Evolutionary conservation across 2,888 invertebrate species (phyloP), one percentile per base, ranked within the genome.

Genomic region (Carterocephalus palaemon): DNA sequence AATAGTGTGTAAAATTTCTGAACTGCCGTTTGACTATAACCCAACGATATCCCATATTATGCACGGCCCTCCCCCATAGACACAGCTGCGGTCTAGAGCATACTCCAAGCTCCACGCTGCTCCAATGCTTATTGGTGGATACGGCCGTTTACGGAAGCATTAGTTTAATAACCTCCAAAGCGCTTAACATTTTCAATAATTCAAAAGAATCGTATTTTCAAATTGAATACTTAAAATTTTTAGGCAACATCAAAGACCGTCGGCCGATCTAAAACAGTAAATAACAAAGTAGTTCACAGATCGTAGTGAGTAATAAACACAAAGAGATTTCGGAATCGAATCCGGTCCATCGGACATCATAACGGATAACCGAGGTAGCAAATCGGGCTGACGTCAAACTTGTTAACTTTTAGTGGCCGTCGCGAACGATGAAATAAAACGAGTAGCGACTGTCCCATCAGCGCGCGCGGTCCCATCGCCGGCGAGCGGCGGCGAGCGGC

Each of bases 361-460:
- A 42, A 22, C 42, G 34, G 34, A 28, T 16, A 26, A 34, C 7
- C 19, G 33, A 20, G 20, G 28, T 16, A 34, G 42, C 34, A 6
- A 34, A 34, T 15, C 20, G 33, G 20, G 20, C 28, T 22, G 19
- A 10, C 41, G 26, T 31, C 22, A 24, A 33, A 41, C 34, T 42
- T 34, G 28, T 42, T 42, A 34, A 28, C 20, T 42, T 12, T 34
- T 42, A 42, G 34, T 34, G 26, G 34, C 20, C 26, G 33, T 41
- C 41, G 16, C 32, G 16, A 17, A 42, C 32, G 8, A 32, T 15
- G 22, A 34, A 34, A 41, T 41, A 42, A 42, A 43, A 43, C 42
- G 33, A 43, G 42, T 34, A 43, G 34, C 34, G 6, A 42, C 29
- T 34, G 34, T 36, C 42, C 42, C 42, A 43, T 34, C 34, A 33